Evolutionary conservation across 1,140 invertebrate species (phyloP).

Genomic region (Platyscapa corneri): DNA sequence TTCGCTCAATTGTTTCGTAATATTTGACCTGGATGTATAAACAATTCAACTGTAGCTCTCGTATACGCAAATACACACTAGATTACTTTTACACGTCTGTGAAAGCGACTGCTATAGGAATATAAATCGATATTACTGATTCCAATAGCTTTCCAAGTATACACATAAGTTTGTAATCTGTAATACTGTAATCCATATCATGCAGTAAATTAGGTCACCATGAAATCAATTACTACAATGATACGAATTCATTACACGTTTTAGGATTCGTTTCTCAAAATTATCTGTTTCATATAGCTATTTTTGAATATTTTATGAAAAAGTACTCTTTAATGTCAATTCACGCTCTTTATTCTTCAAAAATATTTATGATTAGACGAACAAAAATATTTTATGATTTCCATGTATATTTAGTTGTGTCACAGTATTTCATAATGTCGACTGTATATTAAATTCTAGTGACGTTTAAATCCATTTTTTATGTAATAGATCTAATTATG

Average conservation of each 20-base stretch:
- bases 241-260: background rate
- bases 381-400: too few relatives aligned
- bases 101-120: background rate
- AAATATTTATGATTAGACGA: too few relatives aligned
- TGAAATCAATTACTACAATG: background rate
- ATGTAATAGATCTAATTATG: too few relatives aligned
- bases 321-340: background rate
- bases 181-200: constrained; percentile 23
- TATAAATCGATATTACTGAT: background rate
- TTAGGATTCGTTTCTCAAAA: background rate
- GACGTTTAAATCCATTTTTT: too few relatives aligned
- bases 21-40: constrained; percentile 3
- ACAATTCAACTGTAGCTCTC: background rate
- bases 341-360: too few relatives aligned
- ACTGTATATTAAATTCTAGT: too few relatives aligned
- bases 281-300: background rate
- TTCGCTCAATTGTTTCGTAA: constrained; percentile 28
- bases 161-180: background rate
- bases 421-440: too few relatives aligned
- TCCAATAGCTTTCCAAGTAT: background rate
- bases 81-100: constrained; percentile 1
- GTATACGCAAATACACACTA: background rate
- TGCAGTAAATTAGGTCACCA: constrained; percentile 19
- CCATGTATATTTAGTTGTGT: too few relatives aligned
- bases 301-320: too few relatives aligned